phyloP scores from a whole-genome alignment of 2,797 vertebrate species.

The Pseudochromis fuscus region DNA sequence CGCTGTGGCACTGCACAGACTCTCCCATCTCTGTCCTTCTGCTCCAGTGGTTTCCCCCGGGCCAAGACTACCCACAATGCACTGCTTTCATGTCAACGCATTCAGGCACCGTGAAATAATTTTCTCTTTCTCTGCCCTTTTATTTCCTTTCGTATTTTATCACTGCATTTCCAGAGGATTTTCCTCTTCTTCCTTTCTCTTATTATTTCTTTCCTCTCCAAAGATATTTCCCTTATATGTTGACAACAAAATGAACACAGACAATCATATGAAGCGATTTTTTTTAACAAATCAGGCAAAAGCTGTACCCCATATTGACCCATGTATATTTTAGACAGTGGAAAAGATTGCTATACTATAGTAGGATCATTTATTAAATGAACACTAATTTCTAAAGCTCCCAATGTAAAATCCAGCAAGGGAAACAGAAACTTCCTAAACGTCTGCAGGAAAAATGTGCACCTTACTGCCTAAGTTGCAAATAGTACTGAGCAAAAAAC shows the following conservation, averaged over 20 bases:
- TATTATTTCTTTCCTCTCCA: slow-evolving; percentile 3
- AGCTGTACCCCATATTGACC: neutral
- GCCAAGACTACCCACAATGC: slow-evolving; percentile 80
- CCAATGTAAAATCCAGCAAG: neutral
- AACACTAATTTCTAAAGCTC: neutral
- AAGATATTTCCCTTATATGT: slow-evolving; percentile 20
- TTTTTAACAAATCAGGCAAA: slow-evolving; percentile 16
- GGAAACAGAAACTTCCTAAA: neutral
- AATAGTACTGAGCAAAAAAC: neutral
- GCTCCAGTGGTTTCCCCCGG: slow-evolving; percentile 79
- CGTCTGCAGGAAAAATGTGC: neutral
- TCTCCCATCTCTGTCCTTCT: slow-evolving; percentile 80
- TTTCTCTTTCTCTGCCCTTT: slow-evolving; percentile 66
- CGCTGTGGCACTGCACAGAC: slow-evolving; percentile 70
- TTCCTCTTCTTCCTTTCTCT: slow-evolving; percentile 16
- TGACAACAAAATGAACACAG: slow-evolving; percentile 19
- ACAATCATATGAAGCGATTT: slow-evolving; percentile 23
- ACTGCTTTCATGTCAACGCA: slow-evolving; percentile 76
- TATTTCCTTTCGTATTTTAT: slow-evolving; percentile 57
- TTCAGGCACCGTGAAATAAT: slow-evolving; percentile 79
- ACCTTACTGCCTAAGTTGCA: neutral
- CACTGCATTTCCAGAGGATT: slow-evolving; percentile 32
- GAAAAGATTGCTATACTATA: slow-evolving; percentile 10
- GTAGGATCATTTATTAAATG: neutral
- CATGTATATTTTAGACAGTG: neutral